Conservation (phyloP, 2,888 invertebrate species). For the Chrysodeixis includens region DNA sequence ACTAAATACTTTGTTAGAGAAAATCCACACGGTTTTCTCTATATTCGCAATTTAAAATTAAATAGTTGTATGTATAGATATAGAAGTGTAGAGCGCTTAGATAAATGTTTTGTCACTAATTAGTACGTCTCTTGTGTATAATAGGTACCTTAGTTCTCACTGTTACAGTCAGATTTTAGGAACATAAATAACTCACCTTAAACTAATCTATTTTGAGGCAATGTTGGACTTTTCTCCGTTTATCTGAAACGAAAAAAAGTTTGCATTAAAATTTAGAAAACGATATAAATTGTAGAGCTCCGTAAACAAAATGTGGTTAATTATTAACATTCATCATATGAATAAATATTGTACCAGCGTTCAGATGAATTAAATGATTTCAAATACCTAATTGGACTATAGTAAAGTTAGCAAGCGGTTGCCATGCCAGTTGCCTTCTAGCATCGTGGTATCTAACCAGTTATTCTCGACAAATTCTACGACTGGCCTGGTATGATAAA, state of each 20-base stretch:
- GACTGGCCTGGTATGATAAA: slow-evolving; percentile 10
- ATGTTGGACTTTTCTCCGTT: slow-evolving; percentile 45
- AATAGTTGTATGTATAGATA: too few species aligned
- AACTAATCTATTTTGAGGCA: slow-evolving; percentile 59
- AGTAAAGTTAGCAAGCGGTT: slow-evolving; percentile 19
- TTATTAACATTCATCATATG: too few species aligned
- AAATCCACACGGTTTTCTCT: background rate
- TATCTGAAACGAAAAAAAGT: slow-evolving; percentile 58
- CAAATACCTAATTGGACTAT: slow-evolving; percentile 5
- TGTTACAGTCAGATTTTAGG: too few species aligned
- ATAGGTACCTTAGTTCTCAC: too few species aligned
- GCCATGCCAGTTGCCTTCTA: slow-evolving; percentile 19
- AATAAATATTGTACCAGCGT: background rate
- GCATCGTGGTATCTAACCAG: slow-evolving; percentile 26
- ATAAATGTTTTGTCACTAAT: too few species aligned
- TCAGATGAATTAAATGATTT: background rate
- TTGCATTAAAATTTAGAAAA: background rate
- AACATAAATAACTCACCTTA: slow-evolving; percentile 50
- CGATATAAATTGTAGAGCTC: background rate
- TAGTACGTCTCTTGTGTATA: too few species aligned
- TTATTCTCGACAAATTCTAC: slow-evolving; percentile 31
- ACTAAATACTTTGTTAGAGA: too few species aligned
- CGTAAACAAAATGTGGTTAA: too few species aligned
- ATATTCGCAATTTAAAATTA: too few species aligned
- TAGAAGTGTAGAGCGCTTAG: too few species aligned